Percentiles rank a stretch among this genome's conserved stretches.
Conservation (phyloP, 2,797 vertebrate genomes). For the Clarias platycephalus region DNA sequence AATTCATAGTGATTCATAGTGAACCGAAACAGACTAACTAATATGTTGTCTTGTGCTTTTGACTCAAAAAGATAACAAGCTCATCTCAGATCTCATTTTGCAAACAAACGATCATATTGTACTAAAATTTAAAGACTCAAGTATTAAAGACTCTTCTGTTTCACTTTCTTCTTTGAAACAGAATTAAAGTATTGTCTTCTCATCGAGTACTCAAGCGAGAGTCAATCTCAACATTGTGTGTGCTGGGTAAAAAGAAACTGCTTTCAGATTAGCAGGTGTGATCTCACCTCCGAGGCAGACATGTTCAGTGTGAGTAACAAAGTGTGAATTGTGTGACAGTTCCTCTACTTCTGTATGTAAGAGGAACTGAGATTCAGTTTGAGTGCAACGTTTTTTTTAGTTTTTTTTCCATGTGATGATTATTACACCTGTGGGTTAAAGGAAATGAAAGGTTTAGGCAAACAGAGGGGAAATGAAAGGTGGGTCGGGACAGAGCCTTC, state of each 20-base stretch:
- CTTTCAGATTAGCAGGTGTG: conserved; percentile 4
- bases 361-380: conserved; percentile 11
- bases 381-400: neutral
- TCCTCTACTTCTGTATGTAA: neutral
- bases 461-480: conserved; percentile 35
- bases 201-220: neutral
- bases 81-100: too few relatives aligned
- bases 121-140: too few relatives aligned
- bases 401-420: neutral
- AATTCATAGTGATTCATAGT: too few relatives aligned
- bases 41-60: too few relatives aligned
- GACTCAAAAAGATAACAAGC: too few relatives aligned
- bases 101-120: too few relatives aligned
- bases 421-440: conserved; percentile 8
- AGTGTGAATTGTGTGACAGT: conserved; percentile 1
- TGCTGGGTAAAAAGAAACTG: neutral
- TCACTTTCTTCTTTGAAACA: neutral
- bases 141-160: neutral
- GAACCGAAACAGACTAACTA: too few relatives aligned
- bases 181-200: conserved; percentile 3
- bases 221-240: neutral
- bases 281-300: neutral
- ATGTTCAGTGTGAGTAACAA: neutral
- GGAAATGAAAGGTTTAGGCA: conserved; percentile 28
- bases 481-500: neutral